These are phyloP conservation scores for Acanthoscelides obtectus DNA, from an alignment of 2,888 invertebrate species.

Conservation along the genomic window DNA sequence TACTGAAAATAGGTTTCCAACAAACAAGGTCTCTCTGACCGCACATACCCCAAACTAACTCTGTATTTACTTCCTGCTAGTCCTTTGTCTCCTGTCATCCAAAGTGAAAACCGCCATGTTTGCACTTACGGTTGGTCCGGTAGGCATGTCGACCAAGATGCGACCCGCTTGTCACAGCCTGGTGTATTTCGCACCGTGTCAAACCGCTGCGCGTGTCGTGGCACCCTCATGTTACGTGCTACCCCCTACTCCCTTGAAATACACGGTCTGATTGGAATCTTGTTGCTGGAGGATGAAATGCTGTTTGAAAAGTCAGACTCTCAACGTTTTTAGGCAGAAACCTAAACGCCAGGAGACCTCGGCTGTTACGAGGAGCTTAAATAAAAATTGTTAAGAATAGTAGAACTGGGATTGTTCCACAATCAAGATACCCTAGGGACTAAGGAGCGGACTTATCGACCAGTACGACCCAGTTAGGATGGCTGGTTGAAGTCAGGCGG, in stretches of 20 bases:
- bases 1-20: not conserved
- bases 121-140: not conserved
- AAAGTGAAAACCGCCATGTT: not conserved
- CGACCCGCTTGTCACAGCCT: not conserved
- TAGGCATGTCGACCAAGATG: not conserved
- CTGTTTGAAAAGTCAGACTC: too few species aligned
- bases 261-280: not conserved
- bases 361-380: too few species aligned
- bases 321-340: too few species aligned
- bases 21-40: not conserved
- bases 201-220: not conserved
- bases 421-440: too few species aligned
- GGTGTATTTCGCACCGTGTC: not conserved
- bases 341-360: too few species aligned
- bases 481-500: too few species aligned
- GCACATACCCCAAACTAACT: not conserved
- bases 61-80: not conserved
- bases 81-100: not conserved
- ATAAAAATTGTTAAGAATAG: too few species aligned
- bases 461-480: too few species aligned
- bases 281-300: not conserved
- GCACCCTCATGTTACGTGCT: not conserved
- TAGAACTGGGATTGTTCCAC: too few species aligned
- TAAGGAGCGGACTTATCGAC: too few species aligned
- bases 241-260: not conserved